phyloP scores from a whole-genome alignment of 2,888 invertebrate genomes.

The Lasius platythorax region DNA sequence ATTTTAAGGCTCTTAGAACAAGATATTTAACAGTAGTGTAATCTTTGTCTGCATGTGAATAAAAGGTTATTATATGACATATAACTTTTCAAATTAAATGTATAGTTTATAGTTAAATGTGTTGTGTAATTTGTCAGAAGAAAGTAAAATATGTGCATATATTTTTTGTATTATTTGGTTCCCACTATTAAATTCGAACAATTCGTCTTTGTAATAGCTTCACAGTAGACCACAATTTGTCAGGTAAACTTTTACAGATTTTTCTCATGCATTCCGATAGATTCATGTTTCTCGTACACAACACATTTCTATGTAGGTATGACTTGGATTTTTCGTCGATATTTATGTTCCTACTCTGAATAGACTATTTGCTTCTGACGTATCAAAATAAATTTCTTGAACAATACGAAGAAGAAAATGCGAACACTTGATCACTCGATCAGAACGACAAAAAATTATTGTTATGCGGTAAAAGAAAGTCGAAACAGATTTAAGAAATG shows the following conservation, averaged over 20 bases:
- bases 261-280: neutral
- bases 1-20: neutral
- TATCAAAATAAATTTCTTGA: constrained; percentile 30
- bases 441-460: constrained; percentile 9
- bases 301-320: neutral
- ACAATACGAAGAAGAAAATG: constrained; percentile 8
- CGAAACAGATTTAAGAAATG: constrained; percentile 15
- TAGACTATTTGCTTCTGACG: constrained; percentile 17
- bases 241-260: neutral
- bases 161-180: neutral
- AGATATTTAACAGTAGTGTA: neutral
- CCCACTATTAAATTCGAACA: neutral
- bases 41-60: neutral
- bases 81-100: neutral
- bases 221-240: neutral
- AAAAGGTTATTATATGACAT: neutral
- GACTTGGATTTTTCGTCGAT: neutral
- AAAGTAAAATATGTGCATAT: neutral
- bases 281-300: constrained; percentile 4
- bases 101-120: neutral
- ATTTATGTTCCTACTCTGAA: neutral
- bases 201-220: neutral
- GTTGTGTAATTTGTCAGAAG: neutral
- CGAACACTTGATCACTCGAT: neutral
- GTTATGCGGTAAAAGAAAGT: constrained; percentile 3